These are phyloP conservation scores for Caenorhabditis sp. DNA, from an alignment of 2,888 invertebrate species.

Conservation along the genomic window DNA sequence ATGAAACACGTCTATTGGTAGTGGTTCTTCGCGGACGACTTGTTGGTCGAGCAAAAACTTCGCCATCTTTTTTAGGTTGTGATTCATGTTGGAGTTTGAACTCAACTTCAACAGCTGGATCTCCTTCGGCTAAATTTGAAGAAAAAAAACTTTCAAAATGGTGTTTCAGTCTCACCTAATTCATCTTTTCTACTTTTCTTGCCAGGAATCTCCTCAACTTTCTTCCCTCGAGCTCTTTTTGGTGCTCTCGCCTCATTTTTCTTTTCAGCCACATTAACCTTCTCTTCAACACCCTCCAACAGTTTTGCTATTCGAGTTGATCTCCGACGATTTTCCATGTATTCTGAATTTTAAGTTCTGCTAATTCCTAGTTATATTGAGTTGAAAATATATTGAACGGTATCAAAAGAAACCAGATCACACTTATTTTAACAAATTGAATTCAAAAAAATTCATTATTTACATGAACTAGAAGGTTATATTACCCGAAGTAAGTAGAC, in stretches of 20 bases:
- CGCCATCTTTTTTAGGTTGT: neutral
- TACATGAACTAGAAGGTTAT: neutral
- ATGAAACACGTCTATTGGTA: slow-evolving; percentile 6
- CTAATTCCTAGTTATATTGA: neutral
- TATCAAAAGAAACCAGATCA: neutral
- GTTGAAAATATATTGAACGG: neutral
- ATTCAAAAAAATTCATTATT: neutral
- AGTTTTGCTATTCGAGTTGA: slow-evolving; percentile 2
- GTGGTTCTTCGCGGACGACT: slow-evolving; percentile 15
- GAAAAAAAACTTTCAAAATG: too few species aligned
- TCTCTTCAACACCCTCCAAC: neutral
- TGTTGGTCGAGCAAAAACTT: neutral
- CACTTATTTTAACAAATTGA: neutral
- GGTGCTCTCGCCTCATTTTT: neutral
- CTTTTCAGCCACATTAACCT: neutral
- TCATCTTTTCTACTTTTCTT: neutral
- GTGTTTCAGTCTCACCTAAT: neutral
- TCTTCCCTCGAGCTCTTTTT: neutral
- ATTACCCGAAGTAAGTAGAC: neutral
- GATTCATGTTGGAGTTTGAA: neutral
- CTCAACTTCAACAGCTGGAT: slow-evolving; percentile 1
- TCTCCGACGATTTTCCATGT: neutral
- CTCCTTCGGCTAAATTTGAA: neutral
- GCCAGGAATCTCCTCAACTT: neutral
- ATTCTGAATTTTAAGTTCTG: neutral